Evolutionary conservation across 1,140 invertebrate genomes (phyloP).

Genomic region (Tetramorium parvispinum): DNA sequence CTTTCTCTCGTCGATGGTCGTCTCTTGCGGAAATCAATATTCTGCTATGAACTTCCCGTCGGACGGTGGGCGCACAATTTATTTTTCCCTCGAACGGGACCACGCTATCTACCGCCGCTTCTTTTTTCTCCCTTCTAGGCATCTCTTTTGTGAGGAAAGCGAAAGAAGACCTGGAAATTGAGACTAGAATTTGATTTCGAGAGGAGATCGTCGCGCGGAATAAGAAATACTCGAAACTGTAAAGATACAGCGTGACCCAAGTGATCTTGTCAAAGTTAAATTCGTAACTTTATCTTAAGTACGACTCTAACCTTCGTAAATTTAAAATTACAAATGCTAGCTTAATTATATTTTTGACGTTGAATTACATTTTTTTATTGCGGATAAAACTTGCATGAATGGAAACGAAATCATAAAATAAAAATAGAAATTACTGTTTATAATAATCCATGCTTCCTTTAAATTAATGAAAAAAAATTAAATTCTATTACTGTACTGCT

Average conservation of each 20-base stretch:
- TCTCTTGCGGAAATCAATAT: constrained; percentile 72
- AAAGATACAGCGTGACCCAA: constrained; percentile 5
- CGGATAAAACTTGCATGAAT: not conserved
- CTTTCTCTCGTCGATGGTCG: constrained; percentile 44
- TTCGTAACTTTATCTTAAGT: not conserved
- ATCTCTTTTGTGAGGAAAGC: constrained; percentile 33
- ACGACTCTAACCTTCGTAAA: not conserved
- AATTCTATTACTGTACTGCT: not conserved
- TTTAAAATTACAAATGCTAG: not conserved
- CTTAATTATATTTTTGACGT: too few relatives aligned
- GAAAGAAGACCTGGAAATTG: constrained; percentile 62
- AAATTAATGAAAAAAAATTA: not conserved
- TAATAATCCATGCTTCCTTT: not conserved
- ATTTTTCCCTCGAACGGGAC: constrained; percentile 54
- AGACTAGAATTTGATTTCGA: constrained; percentile 72
- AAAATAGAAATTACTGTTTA: not conserved
- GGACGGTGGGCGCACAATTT: constrained; percentile 65
- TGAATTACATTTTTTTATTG: not conserved
- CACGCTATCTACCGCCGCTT: constrained; percentile 46
- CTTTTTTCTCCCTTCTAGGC: constrained; percentile 5
- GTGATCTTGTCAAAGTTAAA: constrained; percentile 4
- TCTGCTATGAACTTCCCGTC: constrained; percentile 60
- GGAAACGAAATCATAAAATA: not conserved
- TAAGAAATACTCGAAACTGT: constrained; percentile 39
- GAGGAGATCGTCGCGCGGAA: constrained; percentile 53